Percentiles rank a stretch among this genome's conserved stretches.
Evolutionary conservation across 2,797 vertebrate species (phyloP).

Genomic region (Rousettus madagascariensis): DNA sequence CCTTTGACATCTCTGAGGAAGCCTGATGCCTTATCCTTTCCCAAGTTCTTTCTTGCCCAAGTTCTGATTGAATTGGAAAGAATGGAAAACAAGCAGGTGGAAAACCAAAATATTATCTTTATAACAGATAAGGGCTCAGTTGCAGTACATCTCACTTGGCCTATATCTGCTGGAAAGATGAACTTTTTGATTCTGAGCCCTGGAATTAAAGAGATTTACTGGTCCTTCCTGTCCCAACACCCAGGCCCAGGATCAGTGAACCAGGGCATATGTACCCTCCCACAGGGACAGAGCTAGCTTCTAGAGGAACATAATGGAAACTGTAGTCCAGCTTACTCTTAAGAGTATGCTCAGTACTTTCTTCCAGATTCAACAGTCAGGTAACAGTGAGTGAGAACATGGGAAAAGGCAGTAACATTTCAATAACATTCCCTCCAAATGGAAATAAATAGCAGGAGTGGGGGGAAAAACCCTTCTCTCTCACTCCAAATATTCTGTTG

Average conservation of each 20-base stretch:
- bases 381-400: background rate
- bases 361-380: background rate
- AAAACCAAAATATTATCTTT: background rate
- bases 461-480: background rate
- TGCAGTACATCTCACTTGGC: background rate
- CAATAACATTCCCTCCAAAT: background rate
- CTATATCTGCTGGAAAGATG: background rate
- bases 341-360: background rate
- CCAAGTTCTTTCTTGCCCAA: background rate
- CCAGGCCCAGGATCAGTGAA: background rate
- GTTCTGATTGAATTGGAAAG: background rate
- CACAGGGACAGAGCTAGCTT: background rate
- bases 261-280: background rate
- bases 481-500: background rate
- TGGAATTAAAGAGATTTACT: background rate
- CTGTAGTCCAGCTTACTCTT: background rate
- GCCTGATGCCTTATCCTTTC: background rate
- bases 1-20: background rate
- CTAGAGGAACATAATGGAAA: background rate
- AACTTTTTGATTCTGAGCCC: background rate
- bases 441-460: background rate
- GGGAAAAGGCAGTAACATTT: background rate
- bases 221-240: background rate
- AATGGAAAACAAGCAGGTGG: background rate
- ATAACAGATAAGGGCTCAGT: background rate